Conservation (phyloP, 2,113 vertebrate genomes). For the Heterochromis multidens region DNA sequence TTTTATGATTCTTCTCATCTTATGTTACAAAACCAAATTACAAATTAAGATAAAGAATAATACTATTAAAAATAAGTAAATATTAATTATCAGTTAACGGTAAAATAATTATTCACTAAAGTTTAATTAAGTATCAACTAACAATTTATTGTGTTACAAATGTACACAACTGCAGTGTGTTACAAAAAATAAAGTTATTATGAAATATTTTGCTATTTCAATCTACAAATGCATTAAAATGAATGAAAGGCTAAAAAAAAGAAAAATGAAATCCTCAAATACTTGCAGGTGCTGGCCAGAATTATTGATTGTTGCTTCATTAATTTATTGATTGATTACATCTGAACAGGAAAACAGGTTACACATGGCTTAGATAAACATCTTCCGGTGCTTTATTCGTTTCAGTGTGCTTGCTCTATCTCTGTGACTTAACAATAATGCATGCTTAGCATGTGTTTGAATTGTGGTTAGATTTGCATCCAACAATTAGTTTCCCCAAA, state of each 20-base stretch:
- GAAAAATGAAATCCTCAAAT: background rate
- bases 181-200: background rate
- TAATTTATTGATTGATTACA: background rate
- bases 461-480: background rate
- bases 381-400: background rate
- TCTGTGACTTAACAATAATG: background rate
- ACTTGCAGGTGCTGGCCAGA: background rate
- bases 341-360: background rate
- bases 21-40: background rate
- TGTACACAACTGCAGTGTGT: background rate
- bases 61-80: background rate
- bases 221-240: background rate
- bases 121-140: background rate
- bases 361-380: background rate
- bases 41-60: background rate
- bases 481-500: background rate
- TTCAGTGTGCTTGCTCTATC: background rate
- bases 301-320: background rate
- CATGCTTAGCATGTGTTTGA: constrained; percentile 1
- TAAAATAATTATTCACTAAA: background rate
- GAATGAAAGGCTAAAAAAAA: background rate
- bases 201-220: no score
- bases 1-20: background rate
- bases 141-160: background rate
- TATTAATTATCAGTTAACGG: background rate